Percentiles rank a stretch among this genome's conserved stretches.
Evolutionary conservation across 2,113 vertebrate genomes (phyloP).

Genomic region (Nesospiza acunhae): DNA sequence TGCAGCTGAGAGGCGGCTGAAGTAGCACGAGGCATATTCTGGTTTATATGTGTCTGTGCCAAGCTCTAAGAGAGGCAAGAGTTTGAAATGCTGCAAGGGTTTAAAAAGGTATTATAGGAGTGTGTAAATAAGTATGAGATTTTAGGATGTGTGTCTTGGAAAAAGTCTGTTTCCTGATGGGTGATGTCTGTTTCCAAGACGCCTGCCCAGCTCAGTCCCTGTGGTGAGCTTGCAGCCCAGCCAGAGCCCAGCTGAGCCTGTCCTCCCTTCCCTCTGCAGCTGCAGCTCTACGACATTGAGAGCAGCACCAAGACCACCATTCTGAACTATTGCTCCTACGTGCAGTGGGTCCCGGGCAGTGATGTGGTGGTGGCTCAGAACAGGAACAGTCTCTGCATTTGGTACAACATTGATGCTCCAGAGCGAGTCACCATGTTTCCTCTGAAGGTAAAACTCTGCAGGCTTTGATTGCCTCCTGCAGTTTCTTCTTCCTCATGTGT

Average conservation of each 20-base stretch:
- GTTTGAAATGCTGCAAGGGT: neutral
- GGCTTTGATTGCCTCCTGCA: neutral
- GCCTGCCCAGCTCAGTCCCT: neutral
- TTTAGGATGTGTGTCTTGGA: neutral
- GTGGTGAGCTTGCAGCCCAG: neutral
- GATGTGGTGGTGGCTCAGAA: slow-evolving; percentile 95
- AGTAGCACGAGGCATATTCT: neutral
- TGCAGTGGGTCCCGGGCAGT: slow-evolving; percentile 94
- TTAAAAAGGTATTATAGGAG: neutral
- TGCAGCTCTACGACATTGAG: slow-evolving; percentile 89
- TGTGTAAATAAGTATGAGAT: neutral
- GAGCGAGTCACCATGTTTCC: slow-evolving; percentile 91
- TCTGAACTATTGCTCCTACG: slow-evolving; percentile 91
- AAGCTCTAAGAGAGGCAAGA: neutral
- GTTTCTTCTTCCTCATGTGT: neutral
- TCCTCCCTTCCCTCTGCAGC: slow-evolving; percentile 64
- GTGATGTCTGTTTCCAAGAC: neutral
- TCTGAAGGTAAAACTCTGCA: slow-evolving; percentile 79
- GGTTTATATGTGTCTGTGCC: neutral
- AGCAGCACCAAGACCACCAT: slow-evolving; percentile 81
- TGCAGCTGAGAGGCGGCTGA: neutral
- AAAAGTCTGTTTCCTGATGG: neutral
- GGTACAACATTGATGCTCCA: slow-evolving; percentile 95
- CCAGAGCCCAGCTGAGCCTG: neutral
- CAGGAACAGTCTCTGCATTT: slow-evolving; percentile 87